Evolutionary conservation across 1,140 invertebrate genomes (phyloP), one percentile per base, ranked within the genome.

Genomic region (Drosophila pseudoananassae): DNA sequence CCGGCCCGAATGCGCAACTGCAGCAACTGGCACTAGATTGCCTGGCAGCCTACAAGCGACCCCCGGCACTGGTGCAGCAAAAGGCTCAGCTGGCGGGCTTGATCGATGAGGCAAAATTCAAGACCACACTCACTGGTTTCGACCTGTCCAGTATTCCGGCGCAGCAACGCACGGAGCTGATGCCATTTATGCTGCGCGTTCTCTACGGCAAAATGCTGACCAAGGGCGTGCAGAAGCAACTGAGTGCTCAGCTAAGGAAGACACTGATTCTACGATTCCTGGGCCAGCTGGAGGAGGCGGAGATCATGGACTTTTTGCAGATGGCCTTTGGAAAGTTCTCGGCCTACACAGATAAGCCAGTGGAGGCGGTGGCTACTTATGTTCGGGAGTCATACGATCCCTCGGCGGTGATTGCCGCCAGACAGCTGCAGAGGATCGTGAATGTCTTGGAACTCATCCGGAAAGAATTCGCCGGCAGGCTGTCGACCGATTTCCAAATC

Each of bases 151-250:
- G 93, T 63, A 10, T 88, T 4, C 94, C 96, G 23, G 94, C 94
- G 55, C 93, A 95, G 52, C 96, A 98, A 90, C 93, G 98, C 61
- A 91, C 93, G 23, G 93, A 95, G 66, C 90, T 98, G 0, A 94
- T 98, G 61, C 96, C 97, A 0, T 93, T 98, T 49, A 92, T 99
- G 7, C 93, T 98, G 91, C 95, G 97, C 87, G 96, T 98, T 60
- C 92, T 98, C 1, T 98, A 97, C 91, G 96, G 97, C 5, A 98
- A 98, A 93, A 98, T 99, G 96, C 93, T 94, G 20, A 97, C 95
- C 87, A 94, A 95, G 40, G 96, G 95, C 0, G 94, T 95, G 0
- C 96, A 97, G 14, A 97, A 96, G 87, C 93, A 94, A 64, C 92
- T 93, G 1, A 94, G 95, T 12, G 94, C 94, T 14, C 94, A 96